These are phyloP conservation scores for Pherbina coryleti DNA, from an alignment of 2,888 invertebrate species.

Conservation along the genomic window DNA sequence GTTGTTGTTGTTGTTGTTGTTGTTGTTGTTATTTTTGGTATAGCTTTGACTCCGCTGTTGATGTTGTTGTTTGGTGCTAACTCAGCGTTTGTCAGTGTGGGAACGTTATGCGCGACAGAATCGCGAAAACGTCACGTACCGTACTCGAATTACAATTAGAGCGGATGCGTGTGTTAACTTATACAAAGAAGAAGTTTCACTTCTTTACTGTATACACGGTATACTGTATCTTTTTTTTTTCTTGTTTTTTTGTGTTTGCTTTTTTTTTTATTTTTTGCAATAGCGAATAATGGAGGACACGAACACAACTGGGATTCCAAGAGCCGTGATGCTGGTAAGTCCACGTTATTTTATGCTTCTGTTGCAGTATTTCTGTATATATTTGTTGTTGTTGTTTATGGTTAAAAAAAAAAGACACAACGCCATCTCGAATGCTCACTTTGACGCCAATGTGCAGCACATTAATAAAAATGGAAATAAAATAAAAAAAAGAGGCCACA, in stretches of 20 bases:
- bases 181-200: too few relatives aligned
- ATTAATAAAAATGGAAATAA: constrained; percentile 12
- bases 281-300: constrained; percentile 8
- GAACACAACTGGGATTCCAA: not conserved
- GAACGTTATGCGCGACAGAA: too few relatives aligned
- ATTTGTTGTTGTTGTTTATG: not conserved
- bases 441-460: not conserved
- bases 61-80: too few relatives aligned
- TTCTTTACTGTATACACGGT: too few relatives aligned
- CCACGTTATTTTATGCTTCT: not conserved
- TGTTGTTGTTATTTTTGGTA: too few relatives aligned
- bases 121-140: too few relatives aligned
- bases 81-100: too few relatives aligned
- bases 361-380: not conserved
- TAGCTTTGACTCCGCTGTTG: too few relatives aligned
- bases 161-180: too few relatives aligned
- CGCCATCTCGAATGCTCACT: not conserved
- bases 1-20: not conserved
- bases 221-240: too few relatives aligned
- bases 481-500: not conserved
- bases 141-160: too few relatives aligned
- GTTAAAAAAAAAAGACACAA: not conserved
- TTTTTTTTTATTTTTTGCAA: constrained; percentile 1
- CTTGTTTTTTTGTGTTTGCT: too few relatives aligned
- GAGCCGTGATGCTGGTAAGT: not conserved